Percentiles rank a stretch among this genome's conserved stretches.
Evolutionary conservation across 2,797 vertebrate species (phyloP).

Genomic region (Chelmon rostratus): DNA sequence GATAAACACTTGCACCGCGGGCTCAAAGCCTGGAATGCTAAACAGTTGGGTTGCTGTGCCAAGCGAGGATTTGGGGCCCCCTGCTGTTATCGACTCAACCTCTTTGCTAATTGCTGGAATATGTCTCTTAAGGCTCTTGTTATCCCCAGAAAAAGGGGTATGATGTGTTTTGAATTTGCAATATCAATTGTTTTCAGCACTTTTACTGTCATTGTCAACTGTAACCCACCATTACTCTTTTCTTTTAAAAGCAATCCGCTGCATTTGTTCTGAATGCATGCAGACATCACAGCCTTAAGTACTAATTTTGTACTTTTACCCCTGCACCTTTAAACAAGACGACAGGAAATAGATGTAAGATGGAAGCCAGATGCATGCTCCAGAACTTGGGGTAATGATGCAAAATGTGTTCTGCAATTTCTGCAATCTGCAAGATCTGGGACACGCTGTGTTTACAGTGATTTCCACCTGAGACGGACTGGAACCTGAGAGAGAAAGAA

Average conservation of each 20-base stretch:
- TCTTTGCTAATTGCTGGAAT: constrained; percentile 60
- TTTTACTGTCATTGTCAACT: not conserved
- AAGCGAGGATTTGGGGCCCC: constrained; percentile 59
- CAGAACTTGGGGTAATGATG: constrained; percentile 53
- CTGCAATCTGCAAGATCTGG: constrained; percentile 68
- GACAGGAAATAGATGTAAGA: not conserved
- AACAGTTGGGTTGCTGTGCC: constrained; percentile 47
- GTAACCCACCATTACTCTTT: not conserved
- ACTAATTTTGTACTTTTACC: constrained; percentile 18
- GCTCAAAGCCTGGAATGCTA: constrained; percentile 65
- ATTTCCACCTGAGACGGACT: constrained; percentile 76
- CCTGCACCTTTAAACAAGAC: constrained; percentile 8
- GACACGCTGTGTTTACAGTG: constrained; percentile 66
- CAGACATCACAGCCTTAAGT: constrained; percentile 1
- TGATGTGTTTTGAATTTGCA: constrained; percentile 35
- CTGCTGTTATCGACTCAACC: constrained; percentile 52
- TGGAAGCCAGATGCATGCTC: constrained; percentile 26
- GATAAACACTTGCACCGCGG: constrained; percentile 71
- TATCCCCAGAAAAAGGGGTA: constrained; percentile 19
- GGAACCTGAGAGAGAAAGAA: constrained; percentile 67
- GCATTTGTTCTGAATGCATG: constrained; percentile 10
- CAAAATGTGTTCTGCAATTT: constrained; percentile 58
- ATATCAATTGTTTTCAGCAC: constrained; percentile 14
- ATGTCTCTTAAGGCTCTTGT: constrained; percentile 40
- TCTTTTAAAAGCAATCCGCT: constrained; percentile 3